A percentile compares a stretch with the other conserved stretches of the same genome.
These are phyloP conservation scores for Pseudochromis fuscus DNA, from an alignment of 2,797 vertebrate species.

Conservation along the genomic window DNA sequence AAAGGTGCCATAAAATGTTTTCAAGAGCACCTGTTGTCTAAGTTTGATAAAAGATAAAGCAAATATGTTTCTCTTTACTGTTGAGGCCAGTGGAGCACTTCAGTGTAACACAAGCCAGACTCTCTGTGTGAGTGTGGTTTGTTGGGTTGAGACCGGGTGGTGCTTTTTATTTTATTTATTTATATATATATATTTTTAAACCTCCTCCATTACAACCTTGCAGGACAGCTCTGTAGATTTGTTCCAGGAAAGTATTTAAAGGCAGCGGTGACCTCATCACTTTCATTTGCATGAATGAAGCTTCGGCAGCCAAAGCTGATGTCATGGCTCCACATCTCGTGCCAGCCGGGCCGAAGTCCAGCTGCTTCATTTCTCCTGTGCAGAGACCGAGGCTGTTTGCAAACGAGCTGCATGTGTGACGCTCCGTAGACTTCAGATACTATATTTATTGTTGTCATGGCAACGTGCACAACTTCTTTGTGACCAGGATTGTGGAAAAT, in stretches of 20 bases:
- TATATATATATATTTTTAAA: no score
- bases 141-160: neutral
- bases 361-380: slow-evolving; percentile 10
- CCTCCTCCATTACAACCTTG: neutral
- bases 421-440: neutral
- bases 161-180: no score
- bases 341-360: slow-evolving; percentile 7
- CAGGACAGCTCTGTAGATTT: neutral
- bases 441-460: no score
- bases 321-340: slow-evolving; percentile 5
- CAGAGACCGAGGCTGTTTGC: neutral
- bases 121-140: neutral
- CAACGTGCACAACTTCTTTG: no score
- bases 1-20: no score
- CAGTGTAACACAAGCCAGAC: neutral
- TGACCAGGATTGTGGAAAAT: no score
- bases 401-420: slow-evolving; percentile 23
- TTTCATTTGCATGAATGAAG: slow-evolving; percentile 24
- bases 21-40: no score
- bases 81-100: neutral
- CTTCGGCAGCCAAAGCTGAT: neutral
- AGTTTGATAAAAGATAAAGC: no score
- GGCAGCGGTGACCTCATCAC: slow-evolving; percentile 21
- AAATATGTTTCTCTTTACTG: neutral
- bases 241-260: slow-evolving; percentile 10